Percentiles rank a stretch among this genome's conserved stretches.
phyloP scores from a whole-genome alignment of 1,140 invertebrate species.

The Hesperophylax magnus region DNA sequence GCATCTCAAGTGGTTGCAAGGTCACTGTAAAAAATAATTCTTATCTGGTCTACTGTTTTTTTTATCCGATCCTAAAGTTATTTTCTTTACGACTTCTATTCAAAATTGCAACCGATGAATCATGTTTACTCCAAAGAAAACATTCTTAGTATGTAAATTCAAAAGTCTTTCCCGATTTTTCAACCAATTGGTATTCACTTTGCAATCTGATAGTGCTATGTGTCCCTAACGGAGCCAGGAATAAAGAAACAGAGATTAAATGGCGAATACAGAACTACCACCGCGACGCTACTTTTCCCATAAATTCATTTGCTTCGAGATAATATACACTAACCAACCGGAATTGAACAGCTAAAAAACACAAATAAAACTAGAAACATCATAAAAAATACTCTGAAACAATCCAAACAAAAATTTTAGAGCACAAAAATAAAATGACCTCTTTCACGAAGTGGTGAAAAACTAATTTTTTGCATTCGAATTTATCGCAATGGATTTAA shows the following conservation, averaged over 20 bases:
- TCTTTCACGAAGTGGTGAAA: not conserved
- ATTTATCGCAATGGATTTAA: slow-evolving; percentile 14
- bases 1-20: no score
- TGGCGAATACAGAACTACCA: slow-evolving; percentile 43
- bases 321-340: slow-evolving; percentile 32
- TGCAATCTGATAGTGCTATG: slow-evolving; percentile 47
- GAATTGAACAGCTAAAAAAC: not conserved
- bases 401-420: not conserved
- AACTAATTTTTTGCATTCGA: slow-evolving; percentile 19
- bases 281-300: slow-evolving; percentile 28
- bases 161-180: slow-evolving; percentile 43
- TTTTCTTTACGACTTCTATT: no score
- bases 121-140: not conserved
- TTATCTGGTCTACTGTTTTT: no score
- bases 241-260: slow-evolving; percentile 54
- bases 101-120: no score
- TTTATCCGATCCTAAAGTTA: no score
- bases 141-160: not conserved
- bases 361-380: not conserved
- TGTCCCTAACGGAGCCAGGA: slow-evolving; percentile 46
- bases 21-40: no score
- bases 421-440: not conserved
- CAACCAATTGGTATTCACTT: slow-evolving; percentile 55
- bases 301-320: slow-evolving; percentile 55
- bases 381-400: not conserved